Evolutionary conservation across 2,888 invertebrate species (phyloP).

Genomic region (Microplitis deprimator): DNA sequence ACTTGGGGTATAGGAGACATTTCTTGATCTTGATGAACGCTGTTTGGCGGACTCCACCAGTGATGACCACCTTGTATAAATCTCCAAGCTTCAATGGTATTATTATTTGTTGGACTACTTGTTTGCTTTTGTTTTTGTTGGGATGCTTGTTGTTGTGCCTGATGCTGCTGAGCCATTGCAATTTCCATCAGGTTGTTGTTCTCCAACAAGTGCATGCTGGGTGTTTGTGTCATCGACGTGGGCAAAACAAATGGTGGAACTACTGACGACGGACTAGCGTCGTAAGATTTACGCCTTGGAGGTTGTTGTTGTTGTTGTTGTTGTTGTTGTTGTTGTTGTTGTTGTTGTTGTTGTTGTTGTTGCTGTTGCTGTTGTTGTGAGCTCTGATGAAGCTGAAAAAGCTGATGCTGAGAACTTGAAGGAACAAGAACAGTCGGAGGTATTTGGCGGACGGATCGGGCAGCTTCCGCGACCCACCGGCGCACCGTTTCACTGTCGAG

Average conservation of each 20-base stretch:
- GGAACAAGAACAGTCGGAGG: slow-evolving; percentile 63
- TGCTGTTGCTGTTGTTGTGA: slow-evolving; percentile 45
- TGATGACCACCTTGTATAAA: slow-evolving; percentile 66
- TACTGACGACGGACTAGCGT: slow-evolving; percentile 54
- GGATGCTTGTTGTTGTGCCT: slow-evolving; percentile 54
- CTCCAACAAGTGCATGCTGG: slow-evolving; percentile 69
- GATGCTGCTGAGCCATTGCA: slow-evolving; percentile 63
- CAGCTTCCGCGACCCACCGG: slow-evolving; percentile 76
- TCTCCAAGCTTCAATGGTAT: slow-evolving; percentile 73
- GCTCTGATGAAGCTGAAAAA: slow-evolving; percentile 49
- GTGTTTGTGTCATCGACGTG: slow-evolving; percentile 68
- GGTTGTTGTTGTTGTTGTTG: slow-evolving; percentile 28
- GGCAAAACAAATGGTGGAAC: slow-evolving; percentile 57
- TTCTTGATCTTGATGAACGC: slow-evolving; percentile 59
- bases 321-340: slow-evolving; percentile 33
- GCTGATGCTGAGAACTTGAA: slow-evolving; percentile 56
- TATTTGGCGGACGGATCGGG: slow-evolving; percentile 72
- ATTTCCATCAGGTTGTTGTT: slow-evolving; percentile 66
- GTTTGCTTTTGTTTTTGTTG: slow-evolving; percentile 67
- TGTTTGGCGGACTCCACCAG: slow-evolving; percentile 66
- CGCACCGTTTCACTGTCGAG: slow-evolving; percentile 75
- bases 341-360: slow-evolving; percentile 33
- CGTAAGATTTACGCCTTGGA: slow-evolving; percentile 52
- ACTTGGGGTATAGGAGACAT: slow-evolving; percentile 46
- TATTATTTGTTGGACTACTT: slow-evolving; percentile 73